Base-by-base conservation (phyloP, 2,888 invertebrate species). In the Limnephilus auricula region DNA sequence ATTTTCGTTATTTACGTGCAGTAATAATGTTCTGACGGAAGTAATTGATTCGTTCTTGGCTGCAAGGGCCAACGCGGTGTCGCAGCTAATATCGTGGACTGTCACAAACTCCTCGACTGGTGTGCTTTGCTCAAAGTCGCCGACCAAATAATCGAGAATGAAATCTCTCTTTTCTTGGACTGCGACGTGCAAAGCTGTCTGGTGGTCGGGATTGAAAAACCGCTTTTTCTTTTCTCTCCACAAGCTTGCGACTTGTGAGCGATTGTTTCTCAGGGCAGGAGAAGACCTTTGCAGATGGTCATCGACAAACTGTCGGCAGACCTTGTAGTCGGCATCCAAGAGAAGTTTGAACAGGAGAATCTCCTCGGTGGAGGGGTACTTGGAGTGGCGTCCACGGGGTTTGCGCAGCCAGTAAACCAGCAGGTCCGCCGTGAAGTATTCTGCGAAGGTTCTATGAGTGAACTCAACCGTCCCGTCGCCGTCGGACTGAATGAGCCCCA, bases 121-220 rank as follows among this genome's bases (percentile, higher is more conserved):
- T 2, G 31, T 4, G 34, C 37, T 34, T 31, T 45, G 6, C 30
- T 30, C 18, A 25, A 79, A 18, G 25, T 40, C 30, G 37, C 30
- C 37, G 15, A 89, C 40, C n/a, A 89, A 37, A 9, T 79, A 79
- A 15, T 25, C 25, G 13, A 89, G 6, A 13, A 89, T 79, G n/a
- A 12, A 13, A 18, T 37, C 40, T 25, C 79, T 79, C 13, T 34
- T 12, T 89, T 89, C 89, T n/a, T 79, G 0, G 13, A 89, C 89
- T n/a, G 40, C 89, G 12, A 79, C n/a, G 40, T 89, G 89, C n/a
- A 89, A 79, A 37, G 89, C 89, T 32, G 89, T 89, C 25, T 79
- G 79, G 30, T 89, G 30, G 1, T n/a, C 30, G 12, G 13, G 34
- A 30, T 89, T 25, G 89, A 37, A 89, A 37, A 79, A 87, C 50